Evolutionary conservation across 2,888 invertebrate genomes (phyloP), one percentile per base, ranked within the genome.

Genomic region (Pandemis corylana): DNA sequence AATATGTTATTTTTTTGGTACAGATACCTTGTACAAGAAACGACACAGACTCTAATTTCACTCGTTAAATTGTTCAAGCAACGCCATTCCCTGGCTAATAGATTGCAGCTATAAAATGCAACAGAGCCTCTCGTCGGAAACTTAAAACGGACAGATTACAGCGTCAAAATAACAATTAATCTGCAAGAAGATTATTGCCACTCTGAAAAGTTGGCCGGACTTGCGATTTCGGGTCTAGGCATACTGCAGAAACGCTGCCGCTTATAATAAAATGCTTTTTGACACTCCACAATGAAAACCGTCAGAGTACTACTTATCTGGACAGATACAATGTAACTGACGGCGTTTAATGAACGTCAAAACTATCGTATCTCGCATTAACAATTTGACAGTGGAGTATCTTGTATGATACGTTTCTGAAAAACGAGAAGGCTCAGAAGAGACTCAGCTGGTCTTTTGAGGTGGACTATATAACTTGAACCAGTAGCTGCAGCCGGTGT

Each of bases 111-210:
- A 71, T 75, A 75, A 75, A 75, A 71, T 75, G 75, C 71, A 75
- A 71, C 71, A 67, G 62, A 67, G 75, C 66, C 41, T 65, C 46
- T 36, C 13, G 51, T n/a, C 51, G 20, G 70, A 63, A 71, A 75
- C 71, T 75, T 67, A 75, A 75, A 71, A 71, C 75, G 62, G 66
- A 75, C 70, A 75, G 75, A 75, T 75, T 71, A 69, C 69, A 13
- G 62, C 69, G 73, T 76, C 73, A 76, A 73, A 76, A 76, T 76
- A 76, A 73, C 69, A 69, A 76, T 76, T 76, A 73, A 76, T 76
- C 70, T 65, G 56, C 59, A 53, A 62, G 15, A 46, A 68, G 65
- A 65, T 68, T 76, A 72, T 73, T 73, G 56, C 68, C 61, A 72
- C 72, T 76, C 66, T 64, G 69, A 44, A n/a, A 69, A 67, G 56